Base-by-base conservation (phyloP, 92 coral and sea anemone genomes). In the Epizoanthus rinbou region DNA sequence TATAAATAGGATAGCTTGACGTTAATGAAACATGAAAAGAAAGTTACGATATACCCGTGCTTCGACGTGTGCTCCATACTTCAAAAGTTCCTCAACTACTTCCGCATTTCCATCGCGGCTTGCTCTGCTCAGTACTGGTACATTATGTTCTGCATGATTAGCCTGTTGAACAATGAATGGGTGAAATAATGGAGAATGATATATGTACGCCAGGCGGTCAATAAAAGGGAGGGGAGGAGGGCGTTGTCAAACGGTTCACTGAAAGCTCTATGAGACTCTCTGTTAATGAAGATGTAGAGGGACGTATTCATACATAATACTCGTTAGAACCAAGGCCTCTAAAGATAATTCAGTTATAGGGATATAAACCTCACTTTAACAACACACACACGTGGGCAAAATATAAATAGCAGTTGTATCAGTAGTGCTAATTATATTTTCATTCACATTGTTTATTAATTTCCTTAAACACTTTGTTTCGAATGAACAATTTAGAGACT, bases 1-100 rank as follows among this genome's bases (percentile, higher is more conserved):
- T 28, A 28, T 0, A 28, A 28, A 0, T 28, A 28, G 31, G 6
- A 8, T 17, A 19, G 8, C 21, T 65, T 15, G 43, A 2, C 10
- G 28, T 4, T 23, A 64, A 64, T 1, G 13, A 11, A 18, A 39
- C 22, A 9, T 43, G 10, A 0, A 43, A 10, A 43, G 0, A 8
- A 43, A 6, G 50, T 28, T 21, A 18, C 0, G 16, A 31, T 24
- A 10, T 41, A 70, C 75, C 57, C 18, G n/a, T 2, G n/a, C 9
- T 23, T 70, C 45, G 54, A 45, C 57, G 3, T 6, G 14, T 71
- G 76, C 76, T 45, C 76, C 76, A 35, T 45, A 23, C 76, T 45
- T 19, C 9, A 71, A 35, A 71, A 71, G 76, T 11, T 71, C 76
- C 10, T 71, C 58, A 24, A 71, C 8, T 41, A 45, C 54, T 4